Conservation (phyloP, 2,113 vertebrate species). For the Pelusios castaneus region DNA sequence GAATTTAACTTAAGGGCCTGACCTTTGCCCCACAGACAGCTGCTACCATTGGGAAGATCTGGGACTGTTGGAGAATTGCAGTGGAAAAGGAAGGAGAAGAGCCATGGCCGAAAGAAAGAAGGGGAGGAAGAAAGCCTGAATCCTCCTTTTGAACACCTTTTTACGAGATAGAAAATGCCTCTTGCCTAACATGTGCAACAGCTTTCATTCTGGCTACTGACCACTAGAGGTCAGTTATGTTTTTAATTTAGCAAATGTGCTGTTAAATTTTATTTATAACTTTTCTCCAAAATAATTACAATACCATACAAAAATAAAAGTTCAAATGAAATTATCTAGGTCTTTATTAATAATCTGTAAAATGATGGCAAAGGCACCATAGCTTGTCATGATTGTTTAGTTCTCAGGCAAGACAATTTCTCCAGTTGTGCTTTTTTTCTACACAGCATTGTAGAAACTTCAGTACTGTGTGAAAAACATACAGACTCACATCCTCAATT, state of each 20-base stretch:
- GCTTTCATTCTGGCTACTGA: conserved; percentile 19
- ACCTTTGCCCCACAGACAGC: background rate
- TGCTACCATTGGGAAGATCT: background rate
- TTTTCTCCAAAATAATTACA: background rate
- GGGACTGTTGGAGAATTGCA: rapidly evolving
- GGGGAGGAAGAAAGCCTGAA: background rate
- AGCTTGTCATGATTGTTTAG: background rate
- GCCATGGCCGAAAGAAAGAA: background rate
- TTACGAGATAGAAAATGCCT: background rate
- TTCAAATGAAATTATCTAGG: background rate
- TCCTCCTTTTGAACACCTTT: background rate
- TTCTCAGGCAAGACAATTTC: rapidly evolving
- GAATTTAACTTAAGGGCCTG: background rate
- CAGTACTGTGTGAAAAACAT: rapidly evolving
- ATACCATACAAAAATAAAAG: background rate
- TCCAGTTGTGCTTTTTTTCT: background rate
- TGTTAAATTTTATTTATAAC: background rate
- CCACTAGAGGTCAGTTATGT: conserved; percentile 75
- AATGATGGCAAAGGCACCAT: background rate
- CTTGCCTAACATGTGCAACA: background rate
- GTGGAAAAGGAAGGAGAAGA: background rate
- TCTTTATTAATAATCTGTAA: background rate
- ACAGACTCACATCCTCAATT: background rate
- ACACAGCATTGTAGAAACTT: background rate
- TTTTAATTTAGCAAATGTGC: background rate